Conservation (phyloP, 2,888 invertebrate genomes). For the Aelia acuminata region DNA sequence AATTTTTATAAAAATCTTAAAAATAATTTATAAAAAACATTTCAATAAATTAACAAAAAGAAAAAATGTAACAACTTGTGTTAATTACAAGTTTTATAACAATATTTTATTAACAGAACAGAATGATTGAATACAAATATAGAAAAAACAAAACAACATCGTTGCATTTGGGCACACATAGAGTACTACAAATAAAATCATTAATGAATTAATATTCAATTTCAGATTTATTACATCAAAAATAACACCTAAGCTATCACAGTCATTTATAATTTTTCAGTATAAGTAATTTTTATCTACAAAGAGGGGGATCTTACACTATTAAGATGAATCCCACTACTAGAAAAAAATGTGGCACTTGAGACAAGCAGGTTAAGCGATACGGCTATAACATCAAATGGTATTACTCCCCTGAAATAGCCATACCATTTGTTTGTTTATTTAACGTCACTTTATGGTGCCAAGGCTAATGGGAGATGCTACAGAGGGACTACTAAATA, state of each 20-base stretch:
- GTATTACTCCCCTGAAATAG: too few species aligned
- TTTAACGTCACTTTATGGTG: too few species aligned
- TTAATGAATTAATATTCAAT: background rate
- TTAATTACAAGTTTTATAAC: background rate
- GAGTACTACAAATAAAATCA: constrained; percentile 19
- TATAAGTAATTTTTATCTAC: constrained; percentile 38
- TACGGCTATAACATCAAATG: too few species aligned
- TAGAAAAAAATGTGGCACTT: background rate
- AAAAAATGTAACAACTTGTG: background rate
- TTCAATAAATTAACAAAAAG: background rate
- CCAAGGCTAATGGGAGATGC: too few species aligned
- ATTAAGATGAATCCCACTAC: background rate
- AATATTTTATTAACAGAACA: background rate
- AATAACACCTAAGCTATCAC: constrained; percentile 46
- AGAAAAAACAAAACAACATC: background rate
- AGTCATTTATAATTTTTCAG: constrained; percentile 40
- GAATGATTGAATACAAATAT: background rate
- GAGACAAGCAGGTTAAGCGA: too few species aligned
- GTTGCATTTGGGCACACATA: constrained; percentile 37
- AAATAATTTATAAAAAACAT: background rate
- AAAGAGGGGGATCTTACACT: background rate
- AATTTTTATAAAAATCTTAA: background rate
- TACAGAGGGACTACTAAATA: too few species aligned
- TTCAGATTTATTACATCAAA: constrained; percentile 24
- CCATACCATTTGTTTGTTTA: too few species aligned